Base-by-base conservation (phyloP, 2,113 vertebrate genomes). In the Stegostoma tigrinum region DNA sequence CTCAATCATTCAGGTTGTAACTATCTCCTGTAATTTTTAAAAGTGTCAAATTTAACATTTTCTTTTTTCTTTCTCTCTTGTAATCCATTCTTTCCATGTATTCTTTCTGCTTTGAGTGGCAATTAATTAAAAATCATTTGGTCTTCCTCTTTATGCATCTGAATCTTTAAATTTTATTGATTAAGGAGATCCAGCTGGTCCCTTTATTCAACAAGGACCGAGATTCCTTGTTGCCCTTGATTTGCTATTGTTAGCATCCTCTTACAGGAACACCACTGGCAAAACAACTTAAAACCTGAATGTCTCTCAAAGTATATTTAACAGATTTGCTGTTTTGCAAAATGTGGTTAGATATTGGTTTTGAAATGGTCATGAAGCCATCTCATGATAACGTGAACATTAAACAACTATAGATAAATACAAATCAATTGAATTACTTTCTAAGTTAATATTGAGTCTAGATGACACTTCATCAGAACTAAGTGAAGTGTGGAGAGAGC, bases 351-450 rank as follows among this genome's bases (percentile, higher is more conserved):
- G 10, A 61, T 61, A 61, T 12, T 61, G 10, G 55, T 61, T 61
- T 61, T 61, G 55, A 34, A 91, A 10, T 91, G 89, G 52, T 8
- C 23, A 94, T 94, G 66, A 68, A 68, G 7, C 19, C 38, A 42
- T 24, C 19, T 23, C 91, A 24, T 45, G 2, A 7, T 72, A 72
- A 95, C n/a, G n/a, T 94, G 38, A 68, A 38, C 45, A 89, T 55
- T 67, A 45, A 34, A 95, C 21, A 75, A 48, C 42, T 34, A 17
- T 70, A 52, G 19, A 52, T 14, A 95, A 75, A 95, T 42, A 23
- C 42, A 94, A 96, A 64, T 55, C 78, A 38, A 83, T 21, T 94
- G 10, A 96, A 38, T 90, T 17, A 52, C 27, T 14, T 90, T 38
- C 0, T 6, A 61, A 95, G 8, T 12, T 75, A 61, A 61, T 12